These are phyloP conservation scores for Lasioglossum oenotherae DNA, from an alignment of 2,888 invertebrate species.

Conservation along the genomic window DNA sequence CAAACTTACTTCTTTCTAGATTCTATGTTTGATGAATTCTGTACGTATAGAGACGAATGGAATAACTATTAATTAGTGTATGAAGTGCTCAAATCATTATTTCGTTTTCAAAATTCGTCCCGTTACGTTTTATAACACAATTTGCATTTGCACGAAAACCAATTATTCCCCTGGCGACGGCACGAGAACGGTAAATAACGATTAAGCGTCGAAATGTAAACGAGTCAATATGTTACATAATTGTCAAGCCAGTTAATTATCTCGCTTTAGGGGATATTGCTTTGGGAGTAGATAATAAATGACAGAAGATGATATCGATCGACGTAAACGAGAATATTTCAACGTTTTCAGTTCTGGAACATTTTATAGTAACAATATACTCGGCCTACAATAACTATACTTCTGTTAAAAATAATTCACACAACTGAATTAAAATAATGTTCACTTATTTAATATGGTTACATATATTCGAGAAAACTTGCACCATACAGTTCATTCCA, in stretches of 20 bases:
- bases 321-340: background rate
- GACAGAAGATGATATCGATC: conserved; percentile 52
- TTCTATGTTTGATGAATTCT: background rate
- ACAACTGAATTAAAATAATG: too few relatives aligned
- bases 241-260: conserved; percentile 69
- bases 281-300: conserved; percentile 47
- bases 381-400: background rate
- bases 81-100: background rate
- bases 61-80: background rate
- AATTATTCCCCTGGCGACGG: conserved; percentile 20
- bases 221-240: conserved; percentile 66
- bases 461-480: too few relatives aligned
- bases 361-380: background rate
- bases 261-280: conserved; percentile 37
- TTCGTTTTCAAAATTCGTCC: background rate
- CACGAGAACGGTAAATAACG: conserved; percentile 30
- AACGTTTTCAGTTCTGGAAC: background rate
- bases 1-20: too few relatives aligned
- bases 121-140: background rate
- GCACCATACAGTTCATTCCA: background rate
- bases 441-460: too few relatives aligned
- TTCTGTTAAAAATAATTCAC: too few relatives aligned
- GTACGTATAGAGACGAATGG: background rate
- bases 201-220: conserved; percentile 50
- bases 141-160: conserved; percentile 5